These are phyloP conservation scores for Nezara viridula DNA, from an alignment of 2,888 invertebrate genomes.

Conservation along the genomic window DNA sequence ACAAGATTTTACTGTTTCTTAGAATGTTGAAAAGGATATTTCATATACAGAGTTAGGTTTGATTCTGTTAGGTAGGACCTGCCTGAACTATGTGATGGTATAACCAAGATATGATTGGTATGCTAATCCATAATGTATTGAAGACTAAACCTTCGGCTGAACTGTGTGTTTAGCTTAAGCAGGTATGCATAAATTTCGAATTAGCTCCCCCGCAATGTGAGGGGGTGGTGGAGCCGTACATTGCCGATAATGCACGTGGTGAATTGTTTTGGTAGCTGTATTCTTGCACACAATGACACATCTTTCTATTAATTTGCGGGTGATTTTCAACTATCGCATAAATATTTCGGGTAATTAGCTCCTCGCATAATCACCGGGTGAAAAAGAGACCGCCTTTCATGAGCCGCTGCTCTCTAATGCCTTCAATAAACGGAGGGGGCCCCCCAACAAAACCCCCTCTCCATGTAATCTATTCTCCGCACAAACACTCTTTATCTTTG, in stretches of 20 bases:
- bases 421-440: slow-evolving; percentile 21
- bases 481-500: slow-evolving; percentile 5
- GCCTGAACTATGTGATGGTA: neutral
- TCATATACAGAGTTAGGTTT: neutral
- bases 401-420: neutral
- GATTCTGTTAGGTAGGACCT: neutral
- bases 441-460: neutral
- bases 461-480: slow-evolving; percentile 12
- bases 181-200: slow-evolving; percentile 4
- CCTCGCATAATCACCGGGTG: neutral
- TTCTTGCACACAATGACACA: neutral
- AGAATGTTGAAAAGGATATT: too few relatives aligned
- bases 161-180: neutral
- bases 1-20: too few relatives aligned
- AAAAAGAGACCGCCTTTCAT: neutral
- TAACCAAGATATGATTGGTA: neutral
- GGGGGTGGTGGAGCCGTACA: neutral
- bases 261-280: neutral
- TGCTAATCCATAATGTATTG: neutral
- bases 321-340: neutral
- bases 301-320: neutral
- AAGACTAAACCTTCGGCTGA: slow-evolving; percentile 4
- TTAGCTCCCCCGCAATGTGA: neutral
- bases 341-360: slow-evolving; percentile 36
- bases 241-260: neutral